These are phyloP conservation scores for Mionectes macconnelli DNA, from an alignment of 2,113 vertebrate genomes.

Conservation along the genomic window DNA sequence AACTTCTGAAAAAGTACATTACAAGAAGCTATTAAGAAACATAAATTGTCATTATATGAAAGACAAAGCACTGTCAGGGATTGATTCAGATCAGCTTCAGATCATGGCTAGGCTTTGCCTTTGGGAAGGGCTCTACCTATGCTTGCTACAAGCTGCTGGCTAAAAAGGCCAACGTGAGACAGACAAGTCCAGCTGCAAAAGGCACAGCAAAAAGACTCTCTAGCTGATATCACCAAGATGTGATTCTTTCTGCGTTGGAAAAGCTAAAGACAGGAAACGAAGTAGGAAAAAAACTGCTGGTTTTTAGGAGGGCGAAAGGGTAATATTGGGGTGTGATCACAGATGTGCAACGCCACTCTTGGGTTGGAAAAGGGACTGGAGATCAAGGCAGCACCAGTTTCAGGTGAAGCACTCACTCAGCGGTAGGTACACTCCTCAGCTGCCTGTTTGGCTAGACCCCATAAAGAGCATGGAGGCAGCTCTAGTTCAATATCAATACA, in stretches of 20 bases:
- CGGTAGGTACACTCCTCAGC: not conserved
- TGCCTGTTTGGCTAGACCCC: not conserved
- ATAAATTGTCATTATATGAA: not conserved
- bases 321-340: not conserved
- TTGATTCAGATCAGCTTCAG: too few species aligned
- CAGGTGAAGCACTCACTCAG: not conserved
- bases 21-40: not conserved
- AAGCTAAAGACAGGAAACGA: not conserved
- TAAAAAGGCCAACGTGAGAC: too few species aligned
- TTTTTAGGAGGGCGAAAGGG: not conserved
- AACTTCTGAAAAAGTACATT: not conserved
- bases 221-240: too few species aligned
- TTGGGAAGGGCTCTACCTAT: too few species aligned
- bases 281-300: not conserved
- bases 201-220: too few species aligned
- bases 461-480: not conserved
- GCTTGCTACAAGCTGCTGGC: too few species aligned
- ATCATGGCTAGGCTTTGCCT: too few species aligned
- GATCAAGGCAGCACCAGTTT: not conserved
- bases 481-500: not conserved
- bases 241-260: too few species aligned
- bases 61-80: not conserved
- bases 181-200: too few species aligned
- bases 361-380: not conserved
- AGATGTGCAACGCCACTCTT: rapidly evolving